Percentiles rank a stretch among this genome's conserved stretches.
Conservation (phyloP, 2,888 invertebrate species). For the Synanthedon andrenaeformis region DNA sequence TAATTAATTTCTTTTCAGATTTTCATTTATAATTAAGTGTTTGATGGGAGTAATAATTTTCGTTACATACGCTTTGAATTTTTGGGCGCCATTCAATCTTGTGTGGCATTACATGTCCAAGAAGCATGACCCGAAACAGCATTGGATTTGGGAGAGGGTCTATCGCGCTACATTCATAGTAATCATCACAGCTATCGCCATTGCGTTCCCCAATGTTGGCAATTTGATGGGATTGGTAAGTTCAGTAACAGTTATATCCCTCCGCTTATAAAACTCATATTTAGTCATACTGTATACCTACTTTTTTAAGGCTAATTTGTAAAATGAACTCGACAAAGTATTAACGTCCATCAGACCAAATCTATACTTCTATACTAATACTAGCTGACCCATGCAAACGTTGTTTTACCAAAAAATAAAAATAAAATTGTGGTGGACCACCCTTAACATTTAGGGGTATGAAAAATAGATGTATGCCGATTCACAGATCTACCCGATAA, state of each 20-base stretch:
- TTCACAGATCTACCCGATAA: too few relatives aligned
- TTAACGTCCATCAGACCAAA: too few relatives aligned
- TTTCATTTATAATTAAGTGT: conserved; percentile 47
- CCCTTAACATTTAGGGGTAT: too few relatives aligned
- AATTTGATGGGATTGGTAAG: conserved; percentile 58
- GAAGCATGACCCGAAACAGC: conserved; percentile 32
- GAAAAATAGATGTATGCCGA: too few relatives aligned
- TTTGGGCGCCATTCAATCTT: conserved; percentile 60
- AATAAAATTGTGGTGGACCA: too few relatives aligned
- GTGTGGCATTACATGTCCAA: conserved; percentile 52
- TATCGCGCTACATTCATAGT: conserved; percentile 41
- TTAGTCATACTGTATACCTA: too few relatives aligned
- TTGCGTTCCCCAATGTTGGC: conserved; percentile 55
- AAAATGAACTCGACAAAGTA: too few relatives aligned
- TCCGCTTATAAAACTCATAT: too few relatives aligned
- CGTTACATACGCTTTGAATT: conserved; percentile 55
- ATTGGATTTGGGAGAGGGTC: conserved; percentile 55
- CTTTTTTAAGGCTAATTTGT: too few relatives aligned
- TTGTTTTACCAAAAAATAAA: too few relatives aligned
- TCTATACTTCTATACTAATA: too few relatives aligned
- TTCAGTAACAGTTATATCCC: not conserved
- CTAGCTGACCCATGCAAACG: too few relatives aligned
- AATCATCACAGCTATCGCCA: conserved; percentile 40
- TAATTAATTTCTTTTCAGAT: conserved; percentile 23
- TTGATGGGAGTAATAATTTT: conserved; percentile 60